Evolutionary conservation across 2,797 vertebrate species (phyloP).

Genomic region (Garrulus glandarius): DNA sequence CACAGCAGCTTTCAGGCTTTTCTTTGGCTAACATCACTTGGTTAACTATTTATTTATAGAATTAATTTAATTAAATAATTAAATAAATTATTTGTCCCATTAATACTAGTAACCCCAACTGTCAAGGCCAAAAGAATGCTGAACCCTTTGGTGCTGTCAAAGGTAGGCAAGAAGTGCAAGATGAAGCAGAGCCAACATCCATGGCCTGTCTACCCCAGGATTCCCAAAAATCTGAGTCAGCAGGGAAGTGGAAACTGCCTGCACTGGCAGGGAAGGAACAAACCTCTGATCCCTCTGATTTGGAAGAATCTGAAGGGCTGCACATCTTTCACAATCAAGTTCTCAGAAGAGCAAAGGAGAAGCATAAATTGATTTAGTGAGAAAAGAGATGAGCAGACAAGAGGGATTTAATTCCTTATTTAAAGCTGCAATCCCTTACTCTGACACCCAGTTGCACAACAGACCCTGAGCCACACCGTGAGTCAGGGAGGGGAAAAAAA

Average conservation of each 20-base stretch:
- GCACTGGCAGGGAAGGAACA: background rate
- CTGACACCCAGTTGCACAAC: background rate
- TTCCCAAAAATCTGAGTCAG: background rate
- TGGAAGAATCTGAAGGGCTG: background rate
- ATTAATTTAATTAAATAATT: background rate
- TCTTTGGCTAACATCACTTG: background rate
- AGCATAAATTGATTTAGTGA: background rate
- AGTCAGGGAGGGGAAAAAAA: background rate
- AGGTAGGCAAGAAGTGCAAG: background rate
- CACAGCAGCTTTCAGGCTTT: background rate
- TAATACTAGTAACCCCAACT: background rate
- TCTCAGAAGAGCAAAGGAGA: background rate
- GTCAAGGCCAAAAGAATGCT: background rate
- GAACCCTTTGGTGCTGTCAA: background rate
- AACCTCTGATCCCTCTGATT: background rate
- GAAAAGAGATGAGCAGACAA: background rate
- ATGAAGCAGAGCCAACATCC: background rate
- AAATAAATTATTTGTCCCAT: background rate
- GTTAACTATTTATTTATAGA: background rate
- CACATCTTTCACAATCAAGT: background rate
- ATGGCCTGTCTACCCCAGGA: background rate
- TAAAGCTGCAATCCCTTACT: background rate
- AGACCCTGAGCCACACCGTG: background rate
- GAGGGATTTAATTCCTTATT: background rate
- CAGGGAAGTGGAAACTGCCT: background rate